A percentile compares a stretch with the other conserved stretches of the same genome.
Evolutionary conservation across 2,797 vertebrate genomes (phyloP).

Genomic region (Falco columbarius): DNA sequence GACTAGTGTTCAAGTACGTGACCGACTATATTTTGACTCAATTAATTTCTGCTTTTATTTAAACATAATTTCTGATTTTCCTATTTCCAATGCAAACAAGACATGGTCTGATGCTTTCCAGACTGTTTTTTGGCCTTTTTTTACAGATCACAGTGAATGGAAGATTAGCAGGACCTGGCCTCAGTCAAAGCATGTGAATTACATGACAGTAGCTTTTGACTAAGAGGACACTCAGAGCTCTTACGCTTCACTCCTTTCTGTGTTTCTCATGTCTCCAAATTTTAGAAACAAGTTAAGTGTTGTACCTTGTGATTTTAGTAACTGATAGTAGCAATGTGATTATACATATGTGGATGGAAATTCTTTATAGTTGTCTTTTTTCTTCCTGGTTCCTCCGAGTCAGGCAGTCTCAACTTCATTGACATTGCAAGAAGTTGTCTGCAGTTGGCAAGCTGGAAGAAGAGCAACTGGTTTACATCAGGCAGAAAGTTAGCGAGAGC

Average conservation of each 20-base stretch:
- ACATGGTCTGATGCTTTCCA: not conserved
- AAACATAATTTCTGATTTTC: not conserved
- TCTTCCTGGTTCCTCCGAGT: not conserved
- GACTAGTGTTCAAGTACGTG: not conserved
- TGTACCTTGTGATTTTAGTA: not conserved
- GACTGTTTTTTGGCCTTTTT: not conserved
- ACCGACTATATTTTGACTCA: not conserved
- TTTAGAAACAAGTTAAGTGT: not conserved
- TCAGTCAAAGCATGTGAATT: not conserved
- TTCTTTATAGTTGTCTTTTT: not conserved
- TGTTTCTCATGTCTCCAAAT: not conserved
- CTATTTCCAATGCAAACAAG: not conserved
- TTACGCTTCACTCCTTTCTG: not conserved
- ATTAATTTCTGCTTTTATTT: not conserved
- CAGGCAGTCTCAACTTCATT: not conserved
- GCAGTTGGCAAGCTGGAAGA: not conserved
- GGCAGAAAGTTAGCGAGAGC: constrained; percentile 11
- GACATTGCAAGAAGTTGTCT: not conserved
- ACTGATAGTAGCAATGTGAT: not conserved
- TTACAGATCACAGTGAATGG: not conserved
- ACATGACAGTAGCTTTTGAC: not conserved
- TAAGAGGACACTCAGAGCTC: not conserved
- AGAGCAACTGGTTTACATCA: constrained; percentile 52
- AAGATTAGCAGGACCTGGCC: not conserved
- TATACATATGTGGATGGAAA: not conserved